These are phyloP conservation scores for Oenanthe melanoleuca DNA, from an alignment of 2,113 vertebrate species.

Conservation along the genomic window DNA sequence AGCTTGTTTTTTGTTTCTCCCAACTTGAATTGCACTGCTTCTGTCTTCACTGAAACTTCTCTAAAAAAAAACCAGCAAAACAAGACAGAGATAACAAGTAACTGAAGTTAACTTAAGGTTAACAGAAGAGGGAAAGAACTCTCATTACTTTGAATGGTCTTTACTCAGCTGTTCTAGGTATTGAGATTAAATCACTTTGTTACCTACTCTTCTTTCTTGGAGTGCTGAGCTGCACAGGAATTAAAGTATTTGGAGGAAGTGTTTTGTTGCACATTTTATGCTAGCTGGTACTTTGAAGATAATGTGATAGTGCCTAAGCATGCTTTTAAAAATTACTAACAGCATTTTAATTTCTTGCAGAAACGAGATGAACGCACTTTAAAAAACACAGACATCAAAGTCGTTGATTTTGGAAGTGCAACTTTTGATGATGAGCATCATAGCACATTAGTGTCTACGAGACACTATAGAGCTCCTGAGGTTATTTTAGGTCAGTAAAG, in stretches of 20 bases:
- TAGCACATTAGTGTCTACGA: constrained; percentile 93
- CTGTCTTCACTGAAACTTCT: neutral
- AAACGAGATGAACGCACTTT: constrained; percentile 90
- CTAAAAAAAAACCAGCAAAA: neutral
- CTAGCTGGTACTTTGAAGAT: neutral
- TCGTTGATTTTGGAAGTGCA: constrained; percentile 96
- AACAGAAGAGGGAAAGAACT: neutral
- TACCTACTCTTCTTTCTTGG: neutral
- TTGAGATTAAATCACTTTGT: neutral
- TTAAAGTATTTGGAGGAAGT: neutral
- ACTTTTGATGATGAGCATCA: constrained; percentile 96
- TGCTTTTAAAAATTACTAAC: neutral
- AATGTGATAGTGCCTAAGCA: neutral
- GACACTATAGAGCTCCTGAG: constrained; percentile 95
- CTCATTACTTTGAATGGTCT: neutral
- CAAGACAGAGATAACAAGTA: neutral
- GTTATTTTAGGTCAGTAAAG: constrained; percentile 89
- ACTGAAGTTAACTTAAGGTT: neutral
- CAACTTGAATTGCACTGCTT: neutral
- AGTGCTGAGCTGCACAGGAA: neutral
- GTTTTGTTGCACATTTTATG: neutral
- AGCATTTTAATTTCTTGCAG: constrained; percentile 67
- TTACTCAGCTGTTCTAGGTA: neutral
- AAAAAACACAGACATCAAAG: constrained; percentile 90
- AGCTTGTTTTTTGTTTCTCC: constrained; percentile 40